Base-by-base conservation (phyloP, 2,797 vertebrate species). In the Mastacembelus armatus region DNA sequence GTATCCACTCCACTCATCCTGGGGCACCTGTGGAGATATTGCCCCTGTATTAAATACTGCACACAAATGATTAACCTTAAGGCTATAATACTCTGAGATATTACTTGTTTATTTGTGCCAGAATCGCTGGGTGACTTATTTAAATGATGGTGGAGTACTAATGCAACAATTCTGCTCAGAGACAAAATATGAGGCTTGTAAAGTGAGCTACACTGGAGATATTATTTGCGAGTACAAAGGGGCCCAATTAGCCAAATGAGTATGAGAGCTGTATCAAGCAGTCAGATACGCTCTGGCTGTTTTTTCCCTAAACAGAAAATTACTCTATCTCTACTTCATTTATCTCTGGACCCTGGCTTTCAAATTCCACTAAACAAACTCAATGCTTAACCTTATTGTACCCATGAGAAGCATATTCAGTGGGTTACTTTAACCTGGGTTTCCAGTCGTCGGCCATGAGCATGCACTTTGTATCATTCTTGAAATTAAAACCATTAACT, bases 1-100 rank as follows among this genome's bases (percentile, higher is more conserved):
- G 84, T 97, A 98, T 71, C 95, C 97, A 49, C 93, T 94, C 97
- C 98, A 99, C 79, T 99, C 98, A 59, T 99, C 98, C 91, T 98
- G 96, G 91, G 98, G 98, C 84, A 99, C 98, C 98, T 99, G 81
- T 43, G 35, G 24, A 52, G 60, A 71, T 22, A 36, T 40, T 19
- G 57, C 30, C 38, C 18, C 38, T 61, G 6, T 38, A 22, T 67
- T 77, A 43, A 71, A 73, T 30, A 45, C 44, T n/a, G 8, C 4
- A 26, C 15, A 38, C 7, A 24, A 29, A 57, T 35, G 40, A 2
- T 45, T n/a, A 44, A 39, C 16, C 19, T 49, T n/a, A 49, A 22
- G 12, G 16, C 36, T 10, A 24, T 45, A 36, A n/a, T 16, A 24
- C 11, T 26, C 8, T 16, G 12, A 24, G 16, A 42, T 35, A 30